Evolutionary conservation across 2,888 invertebrate genomes (phyloP).

Genomic region (Drosophila bunnanda): DNA sequence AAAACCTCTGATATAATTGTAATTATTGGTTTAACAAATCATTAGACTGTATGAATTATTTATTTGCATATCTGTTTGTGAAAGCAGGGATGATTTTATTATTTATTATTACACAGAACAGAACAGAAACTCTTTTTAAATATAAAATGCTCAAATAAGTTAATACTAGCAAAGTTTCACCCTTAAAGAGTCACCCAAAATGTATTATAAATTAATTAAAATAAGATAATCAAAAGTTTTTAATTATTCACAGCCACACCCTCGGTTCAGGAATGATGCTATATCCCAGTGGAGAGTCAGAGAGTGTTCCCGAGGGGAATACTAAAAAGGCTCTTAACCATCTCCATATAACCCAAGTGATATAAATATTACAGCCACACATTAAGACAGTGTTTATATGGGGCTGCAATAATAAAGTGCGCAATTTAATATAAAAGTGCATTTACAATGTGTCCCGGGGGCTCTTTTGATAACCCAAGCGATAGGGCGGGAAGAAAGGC

Average conservation of each 20-base stretch:
- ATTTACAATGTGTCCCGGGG: slow-evolving; percentile 10
- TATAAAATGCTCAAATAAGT: neutral
- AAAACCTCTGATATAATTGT: slow-evolving; percentile 1
- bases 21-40: slow-evolving; percentile 10
- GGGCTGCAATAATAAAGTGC: slow-evolving; percentile 22
- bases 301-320: slow-evolving; percentile 8
- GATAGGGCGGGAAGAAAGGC: slow-evolving; percentile 6
- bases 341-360: neutral
- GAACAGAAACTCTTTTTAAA: too few relatives aligned
- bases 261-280: neutral
- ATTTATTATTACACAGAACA: neutral
- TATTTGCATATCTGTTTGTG: slow-evolving; percentile 10
- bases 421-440: slow-evolving; percentile 38
- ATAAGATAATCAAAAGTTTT: slow-evolving; percentile 8
- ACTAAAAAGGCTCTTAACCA: slow-evolving; percentile 20
- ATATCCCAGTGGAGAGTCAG: neutral
- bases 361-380: slow-evolving; percentile 14
- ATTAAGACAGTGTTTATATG: slow-evolving; percentile 32
- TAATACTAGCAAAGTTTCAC: neutral
- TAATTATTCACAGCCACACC: slow-evolving; percentile 32
- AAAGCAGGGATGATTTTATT: neutral
- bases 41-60: neutral
- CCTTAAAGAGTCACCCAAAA: neutral
- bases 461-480: slow-evolving; percentile 18
- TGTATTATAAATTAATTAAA: neutral